Evolutionary conservation across 2,888 invertebrate genomes (phyloP), one percentile per base, ranked within the genome.

Genomic region (Corbicula japonica): DNA sequence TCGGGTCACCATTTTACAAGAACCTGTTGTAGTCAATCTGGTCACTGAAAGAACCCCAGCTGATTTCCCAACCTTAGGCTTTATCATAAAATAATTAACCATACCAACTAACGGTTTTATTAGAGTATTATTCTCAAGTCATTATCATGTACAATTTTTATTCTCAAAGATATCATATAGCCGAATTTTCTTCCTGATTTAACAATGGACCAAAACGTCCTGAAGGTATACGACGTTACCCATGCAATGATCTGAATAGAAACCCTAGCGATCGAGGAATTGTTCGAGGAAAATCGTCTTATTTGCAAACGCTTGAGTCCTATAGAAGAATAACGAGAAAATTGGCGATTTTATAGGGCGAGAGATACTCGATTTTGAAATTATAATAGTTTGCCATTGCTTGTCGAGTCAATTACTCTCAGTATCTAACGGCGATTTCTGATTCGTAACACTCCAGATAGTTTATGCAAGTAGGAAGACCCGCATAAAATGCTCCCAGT

Each of bases 61-160:
- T 76, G 80, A 76, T 66, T 62, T 38, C 8, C 41, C 38, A 54
- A 70, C 80, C 80, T 48, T 62, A 46, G 72, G 76, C 69, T 32
- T 54, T 69, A 73, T 76, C 72, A 63, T 69, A 60, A 72, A 76
- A 80, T 76, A 80, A 80, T 80, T 80, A 80, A 80, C 73, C 72
- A 54, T 72, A 76, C 80, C 56, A 63, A 80, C 62, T 76, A 80
- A 80, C 80, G 80, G 80, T 76, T 80, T 80, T 76, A 76, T 80
- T 44, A 69, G 38, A 23, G 48, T 54, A 80, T 76, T 76, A 76
- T 76, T 76, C 73, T 72, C 76, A 41, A 46, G 60, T 76, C 72
- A 69, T 80, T 80, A 80, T 76, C 73, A 58, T 38, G 63, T 58
- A 69, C 68, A 76, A 76, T 48, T 69, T 65, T 35, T 32, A 38